These are phyloP conservation scores for Diaphora mendica DNA, from an alignment of 2,888 invertebrate species.

Conservation along the genomic window DNA sequence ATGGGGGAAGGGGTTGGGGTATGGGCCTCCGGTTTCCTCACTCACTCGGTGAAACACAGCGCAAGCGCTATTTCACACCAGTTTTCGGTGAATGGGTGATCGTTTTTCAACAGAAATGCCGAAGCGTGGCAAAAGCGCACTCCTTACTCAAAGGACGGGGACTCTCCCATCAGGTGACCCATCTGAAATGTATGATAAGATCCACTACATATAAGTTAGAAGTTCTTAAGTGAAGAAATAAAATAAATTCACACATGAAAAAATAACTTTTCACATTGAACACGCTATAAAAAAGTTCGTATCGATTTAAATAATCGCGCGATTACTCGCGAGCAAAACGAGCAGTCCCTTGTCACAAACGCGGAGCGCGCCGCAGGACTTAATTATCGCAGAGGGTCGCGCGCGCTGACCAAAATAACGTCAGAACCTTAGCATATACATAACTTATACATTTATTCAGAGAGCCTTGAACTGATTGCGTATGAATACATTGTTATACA, in stretches of 20 bases:
- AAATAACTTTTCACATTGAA: not conserved
- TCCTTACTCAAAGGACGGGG: too few species aligned
- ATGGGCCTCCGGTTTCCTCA: too few species aligned
- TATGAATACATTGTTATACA: not conserved
- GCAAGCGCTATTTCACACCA: too few species aligned
- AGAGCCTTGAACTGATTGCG: conserved; percentile 5
- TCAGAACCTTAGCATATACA: conserved; percentile 6
- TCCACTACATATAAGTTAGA: not conserved
- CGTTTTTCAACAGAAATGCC: too few species aligned
- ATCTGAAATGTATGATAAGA: too few species aligned
- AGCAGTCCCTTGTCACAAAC: conserved; percentile 31
- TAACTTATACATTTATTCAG: conserved; percentile 7
- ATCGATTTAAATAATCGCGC: conserved; percentile 22
- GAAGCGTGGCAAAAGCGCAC: too few species aligned
- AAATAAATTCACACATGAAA: not conserved
- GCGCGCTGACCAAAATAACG: conserved; percentile 40
- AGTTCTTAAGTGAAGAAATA: not conserved
- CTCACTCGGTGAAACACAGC: too few species aligned
- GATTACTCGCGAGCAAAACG: conserved; percentile 16
- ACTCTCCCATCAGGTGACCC: too few species aligned
- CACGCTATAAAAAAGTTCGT: not conserved
- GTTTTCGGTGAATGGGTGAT: too few species aligned
- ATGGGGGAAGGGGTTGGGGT: too few species aligned
- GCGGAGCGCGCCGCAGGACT: conserved; percentile 35
- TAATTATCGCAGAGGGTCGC: conserved; percentile 45